Percentiles rank a stretch among this genome's conserved stretches.
phyloP scores from a whole-genome alignment of 2,113 vertebrate genomes.

The Mustela lutreola region DNA sequence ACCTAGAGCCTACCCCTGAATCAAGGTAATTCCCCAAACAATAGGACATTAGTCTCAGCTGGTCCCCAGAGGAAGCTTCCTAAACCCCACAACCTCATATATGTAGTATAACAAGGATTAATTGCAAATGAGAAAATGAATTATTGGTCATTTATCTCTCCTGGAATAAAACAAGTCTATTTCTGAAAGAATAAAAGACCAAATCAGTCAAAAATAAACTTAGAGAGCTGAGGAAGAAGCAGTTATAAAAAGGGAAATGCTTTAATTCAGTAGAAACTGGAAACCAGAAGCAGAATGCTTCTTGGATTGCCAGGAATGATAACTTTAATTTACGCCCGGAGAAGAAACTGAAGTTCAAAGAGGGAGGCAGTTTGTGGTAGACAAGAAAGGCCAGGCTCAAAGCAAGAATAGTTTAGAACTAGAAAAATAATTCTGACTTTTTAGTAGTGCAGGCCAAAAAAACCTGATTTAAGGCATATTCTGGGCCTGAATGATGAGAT shows the following conservation, averaged over 20 bases:
- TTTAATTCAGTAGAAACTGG: constrained; percentile 38
- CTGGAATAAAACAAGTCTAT: background rate
- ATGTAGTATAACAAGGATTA: background rate
- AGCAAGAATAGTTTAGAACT: background rate
- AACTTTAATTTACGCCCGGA: background rate
- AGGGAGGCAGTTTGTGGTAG: background rate
- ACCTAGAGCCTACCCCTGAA: background rate
- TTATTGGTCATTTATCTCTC: background rate
- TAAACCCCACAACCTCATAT: background rate
- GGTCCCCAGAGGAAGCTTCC: background rate
- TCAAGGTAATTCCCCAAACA: background rate
- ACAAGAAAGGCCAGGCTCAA: background rate
- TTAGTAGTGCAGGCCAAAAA: background rate
- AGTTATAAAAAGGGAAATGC: background rate
- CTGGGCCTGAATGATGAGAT: background rate
- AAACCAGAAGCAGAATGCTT: background rate
- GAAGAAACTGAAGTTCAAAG: constrained; percentile 17
- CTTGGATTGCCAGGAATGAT: background rate
- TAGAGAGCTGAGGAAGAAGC: background rate
- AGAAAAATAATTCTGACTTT: constrained; percentile 26
- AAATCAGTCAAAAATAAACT: background rate
- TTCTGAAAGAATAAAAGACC: background rate
- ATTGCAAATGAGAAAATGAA: background rate
- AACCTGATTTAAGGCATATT: background rate
- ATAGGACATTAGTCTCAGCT: background rate